Conservation (phyloP, 2,888 invertebrate genomes). For the Helobdella robusta region DNA sequence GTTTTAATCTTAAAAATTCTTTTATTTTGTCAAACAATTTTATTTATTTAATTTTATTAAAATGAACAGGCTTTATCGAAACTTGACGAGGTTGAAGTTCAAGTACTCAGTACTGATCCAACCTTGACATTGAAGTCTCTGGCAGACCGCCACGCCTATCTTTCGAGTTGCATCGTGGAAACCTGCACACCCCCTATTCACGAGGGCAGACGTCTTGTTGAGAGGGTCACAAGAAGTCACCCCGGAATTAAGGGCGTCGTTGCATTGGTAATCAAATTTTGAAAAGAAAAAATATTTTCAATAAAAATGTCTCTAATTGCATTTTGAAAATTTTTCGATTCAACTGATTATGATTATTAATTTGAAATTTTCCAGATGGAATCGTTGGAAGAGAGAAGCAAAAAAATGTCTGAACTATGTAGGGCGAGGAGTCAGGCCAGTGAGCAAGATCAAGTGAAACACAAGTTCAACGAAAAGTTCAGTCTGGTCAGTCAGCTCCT, state of each 20-base stretch:
- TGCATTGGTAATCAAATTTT: conserved; percentile 43
- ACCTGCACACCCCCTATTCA: conserved; percentile 58
- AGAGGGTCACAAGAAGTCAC: conserved; percentile 57
- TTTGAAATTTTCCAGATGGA: conserved; percentile 53
- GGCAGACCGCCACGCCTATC: conserved; percentile 61
- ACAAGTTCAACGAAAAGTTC: conserved; percentile 61
- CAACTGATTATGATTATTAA: neutral
- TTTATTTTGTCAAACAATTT: neutral
- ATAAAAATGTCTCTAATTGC: neutral
- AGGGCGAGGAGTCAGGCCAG: conserved; percentile 53
- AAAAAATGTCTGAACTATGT: conserved; percentile 45
- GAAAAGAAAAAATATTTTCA: neutral
- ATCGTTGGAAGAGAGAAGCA: conserved; percentile 64
- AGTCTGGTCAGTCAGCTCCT: conserved; percentile 54
- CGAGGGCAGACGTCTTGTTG: conserved; percentile 65
- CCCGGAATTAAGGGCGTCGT: conserved; percentile 57
- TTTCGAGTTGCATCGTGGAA: conserved; percentile 59
- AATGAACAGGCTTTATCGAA: conserved; percentile 59
- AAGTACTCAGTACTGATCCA: conserved; percentile 60
- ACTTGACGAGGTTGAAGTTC: conserved; percentile 66
- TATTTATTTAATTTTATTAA: neutral
- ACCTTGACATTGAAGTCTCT: conserved; percentile 61
- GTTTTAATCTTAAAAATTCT: conserved; percentile 33
- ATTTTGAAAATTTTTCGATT: neutral
- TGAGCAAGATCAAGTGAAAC: conserved; percentile 61